A percentile compares a stretch with the other conserved stretches of the same genome.
Conservation (phyloP, 2,888 invertebrate genomes). For the Amorpha juglandis region DNA sequence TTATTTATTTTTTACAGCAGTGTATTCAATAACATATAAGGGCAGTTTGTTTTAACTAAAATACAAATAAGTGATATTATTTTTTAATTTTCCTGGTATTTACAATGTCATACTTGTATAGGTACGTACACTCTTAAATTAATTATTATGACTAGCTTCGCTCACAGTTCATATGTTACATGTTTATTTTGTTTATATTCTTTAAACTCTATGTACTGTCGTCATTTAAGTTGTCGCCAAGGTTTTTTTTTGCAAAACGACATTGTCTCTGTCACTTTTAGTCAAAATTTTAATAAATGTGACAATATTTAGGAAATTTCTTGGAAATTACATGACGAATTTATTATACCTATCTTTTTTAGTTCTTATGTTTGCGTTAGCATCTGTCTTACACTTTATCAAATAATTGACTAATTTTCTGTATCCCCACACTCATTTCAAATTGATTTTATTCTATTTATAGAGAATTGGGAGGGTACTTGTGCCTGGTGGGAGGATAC, state of each 20-base stretch:
- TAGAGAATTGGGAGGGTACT: too few species aligned
- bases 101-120: background rate
- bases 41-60: background rate
- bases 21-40: too few species aligned
- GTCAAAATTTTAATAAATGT: background rate
- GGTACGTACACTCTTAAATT: background rate
- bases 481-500: too few species aligned
- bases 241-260: background rate
- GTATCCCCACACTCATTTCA: too few species aligned
- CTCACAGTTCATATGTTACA: background rate
- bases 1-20: too few species aligned
- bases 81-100: background rate
- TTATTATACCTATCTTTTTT: too few species aligned
- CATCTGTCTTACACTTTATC: too few species aligned
- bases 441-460: too few species aligned
- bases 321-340: too few species aligned
- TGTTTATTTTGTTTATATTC: background rate
- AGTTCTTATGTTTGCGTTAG: too few species aligned
- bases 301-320: too few species aligned
- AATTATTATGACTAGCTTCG: constrained; percentile 20
- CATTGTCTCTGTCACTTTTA: constrained; percentile 1
- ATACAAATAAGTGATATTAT: background rate
- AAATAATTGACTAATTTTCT: too few species aligned
- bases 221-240: constrained; percentile 6
- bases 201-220: background rate